Evolutionary conservation across 2,888 invertebrate species (phyloP).

Genomic region (Bellardia bayeri): DNA sequence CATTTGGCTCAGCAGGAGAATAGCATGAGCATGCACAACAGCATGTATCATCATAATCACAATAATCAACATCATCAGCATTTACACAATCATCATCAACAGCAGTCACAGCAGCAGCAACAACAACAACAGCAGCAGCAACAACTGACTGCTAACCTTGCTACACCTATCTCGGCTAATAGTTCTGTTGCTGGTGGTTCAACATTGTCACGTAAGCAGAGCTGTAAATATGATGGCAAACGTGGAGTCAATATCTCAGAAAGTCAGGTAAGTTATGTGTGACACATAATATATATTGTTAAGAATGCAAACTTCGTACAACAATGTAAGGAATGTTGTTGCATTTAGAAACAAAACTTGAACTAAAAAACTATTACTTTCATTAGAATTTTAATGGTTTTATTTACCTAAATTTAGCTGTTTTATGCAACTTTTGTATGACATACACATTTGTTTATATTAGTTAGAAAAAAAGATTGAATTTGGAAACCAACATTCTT

Average conservation of each 20-base stretch:
- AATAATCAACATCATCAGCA: constrained; percentile 60
- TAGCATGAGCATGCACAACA: constrained; percentile 78
- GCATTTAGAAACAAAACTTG: background rate
- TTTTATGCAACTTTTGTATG: constrained; percentile 8
- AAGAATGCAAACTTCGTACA: background rate
- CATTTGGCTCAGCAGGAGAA: constrained; percentile 82
- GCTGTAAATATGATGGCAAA: constrained; percentile 84
- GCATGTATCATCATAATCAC: constrained; percentile 80
- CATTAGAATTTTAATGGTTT: constrained; percentile 24
- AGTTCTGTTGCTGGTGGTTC: constrained; percentile 72
- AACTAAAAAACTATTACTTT: background rate
- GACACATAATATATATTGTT: constrained; percentile 1
- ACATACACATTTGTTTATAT: background rate
- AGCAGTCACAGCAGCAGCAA: constrained; percentile 77
- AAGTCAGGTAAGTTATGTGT: constrained; percentile 81
- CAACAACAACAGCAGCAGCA: constrained; percentile 72
- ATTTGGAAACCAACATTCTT: too few species aligned
- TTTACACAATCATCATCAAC: constrained; percentile 74
- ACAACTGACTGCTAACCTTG: constrained; percentile 74
- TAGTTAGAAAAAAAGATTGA: too few species aligned
- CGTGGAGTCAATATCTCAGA: constrained; percentile 84
- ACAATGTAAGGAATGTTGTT: background rate
- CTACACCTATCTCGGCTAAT: constrained; percentile 63
- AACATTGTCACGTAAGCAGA: constrained; percentile 83
- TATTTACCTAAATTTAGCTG: background rate